A percentile compares a stretch with the other conserved stretches of the same genome.
Conservation (phyloP, 2,113 vertebrate species). For the Lampris incognitus region DNA sequence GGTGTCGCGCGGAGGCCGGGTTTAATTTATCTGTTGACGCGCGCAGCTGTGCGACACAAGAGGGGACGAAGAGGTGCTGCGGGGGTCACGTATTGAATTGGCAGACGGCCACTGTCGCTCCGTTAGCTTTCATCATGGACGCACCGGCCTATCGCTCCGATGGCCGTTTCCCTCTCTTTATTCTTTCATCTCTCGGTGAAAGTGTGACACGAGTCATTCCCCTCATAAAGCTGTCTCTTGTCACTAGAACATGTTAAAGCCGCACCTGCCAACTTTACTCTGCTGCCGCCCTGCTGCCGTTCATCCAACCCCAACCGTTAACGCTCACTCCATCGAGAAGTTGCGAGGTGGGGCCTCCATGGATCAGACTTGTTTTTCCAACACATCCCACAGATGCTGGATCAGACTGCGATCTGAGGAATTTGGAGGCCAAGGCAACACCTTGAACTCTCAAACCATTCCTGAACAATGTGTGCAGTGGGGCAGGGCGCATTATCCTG, state of each 20-base stretch:
- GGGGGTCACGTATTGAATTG: conserved; percentile 45
- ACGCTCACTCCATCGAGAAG: too few relatives aligned
- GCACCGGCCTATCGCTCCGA: conserved; percentile 21
- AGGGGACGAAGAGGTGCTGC: conserved; percentile 21
- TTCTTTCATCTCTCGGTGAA: conserved; percentile 35
- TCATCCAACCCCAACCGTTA: neutral
- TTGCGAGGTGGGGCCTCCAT: too few relatives aligned
- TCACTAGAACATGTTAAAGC: conserved; percentile 25
- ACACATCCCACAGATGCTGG: too few relatives aligned
- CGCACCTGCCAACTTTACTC: conserved; percentile 19
- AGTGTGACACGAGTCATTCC: conserved; percentile 42
- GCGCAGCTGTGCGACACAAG: conserved; percentile 22
- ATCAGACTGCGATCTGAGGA: too few relatives aligned
- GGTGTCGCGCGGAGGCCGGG: conserved; percentile 56
- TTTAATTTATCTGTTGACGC: conserved; percentile 63
- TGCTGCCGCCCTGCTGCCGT: neutral
- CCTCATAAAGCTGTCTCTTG: conserved; percentile 44
- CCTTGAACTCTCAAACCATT: too few relatives aligned
- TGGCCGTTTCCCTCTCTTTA: conserved; percentile 39
- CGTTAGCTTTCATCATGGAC: conserved; percentile 9
- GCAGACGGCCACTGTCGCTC: conserved; percentile 45
- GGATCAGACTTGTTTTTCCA: too few relatives aligned
- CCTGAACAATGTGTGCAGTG: too few relatives aligned
- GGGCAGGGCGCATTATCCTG: too few relatives aligned
- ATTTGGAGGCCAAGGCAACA: too few relatives aligned